Base-by-base conservation (phyloP, 1,140 invertebrate genomes). In the Heterodera schachtii region DNA sequence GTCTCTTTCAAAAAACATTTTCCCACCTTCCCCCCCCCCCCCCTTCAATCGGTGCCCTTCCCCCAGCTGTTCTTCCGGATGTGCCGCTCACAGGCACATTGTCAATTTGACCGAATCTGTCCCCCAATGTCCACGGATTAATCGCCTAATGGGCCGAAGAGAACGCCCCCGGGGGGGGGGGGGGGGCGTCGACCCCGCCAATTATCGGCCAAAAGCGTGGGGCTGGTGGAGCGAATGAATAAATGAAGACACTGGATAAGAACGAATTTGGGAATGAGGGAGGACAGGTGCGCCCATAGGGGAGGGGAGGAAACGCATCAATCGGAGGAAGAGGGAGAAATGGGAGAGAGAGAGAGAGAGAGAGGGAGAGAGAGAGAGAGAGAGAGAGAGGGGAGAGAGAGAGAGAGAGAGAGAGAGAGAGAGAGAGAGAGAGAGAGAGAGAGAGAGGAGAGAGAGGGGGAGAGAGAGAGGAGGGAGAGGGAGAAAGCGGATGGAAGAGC, bases 61-160 rank as follows among this genome's bases (percentile, higher is more conserved):
- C 57, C 11, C 11, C 57, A 64, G 13, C 57, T 64, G 57, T 64
- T 13, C 69, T 41, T 8, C 13, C 31, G 31, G 31, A 41, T 41
- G 31, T 71, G 69, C 69, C 69, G 69, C 31, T 31, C 31, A 31
- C 31, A 41, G 69, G 44, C 31, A 46, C 69, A 71, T 41, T 71
- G 69, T 41, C 31, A 71, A 71, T 71, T 71, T 71, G 57, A 64
- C 57, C 57, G 57, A 71, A 46, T 41, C 69, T n/a, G 21, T 71
- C 57, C 13, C 69, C 21, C 69, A 71, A 71, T 71, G 43, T 71
- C 69, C 31, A 21, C 31, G 69, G 69, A 71, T 71, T 71, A 71
- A 71, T 71, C 69, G 69, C 41, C 69, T 71, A 71, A 71, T 71
- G 69, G 69, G 69, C 9, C 69, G 69, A 41, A 71, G 69, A 41